phyloP scores from a whole-genome alignment of 1,140 invertebrate genomes.

The Subanguina moxae region DNA sequence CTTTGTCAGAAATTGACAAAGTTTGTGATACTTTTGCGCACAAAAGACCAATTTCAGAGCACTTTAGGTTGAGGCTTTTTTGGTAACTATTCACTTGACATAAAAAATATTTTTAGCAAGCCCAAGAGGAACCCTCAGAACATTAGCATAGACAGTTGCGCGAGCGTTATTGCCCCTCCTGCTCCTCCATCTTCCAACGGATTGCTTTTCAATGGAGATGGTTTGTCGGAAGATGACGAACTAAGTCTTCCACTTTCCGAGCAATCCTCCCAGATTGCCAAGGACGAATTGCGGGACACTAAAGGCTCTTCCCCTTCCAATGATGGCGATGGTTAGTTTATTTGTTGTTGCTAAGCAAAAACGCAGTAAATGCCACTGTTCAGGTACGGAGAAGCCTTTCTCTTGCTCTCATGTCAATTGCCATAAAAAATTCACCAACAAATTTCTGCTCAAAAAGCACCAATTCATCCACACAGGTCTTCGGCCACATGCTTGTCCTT shows the following conservation, averaged over 20 bases:
- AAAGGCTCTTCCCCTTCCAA: neutral
- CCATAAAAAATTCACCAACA: conserved; percentile 56
- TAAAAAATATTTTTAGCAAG: no score
- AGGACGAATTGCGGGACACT: neutral
- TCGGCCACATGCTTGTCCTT: conserved; percentile 54
- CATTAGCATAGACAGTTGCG: no score
- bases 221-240: neutral
- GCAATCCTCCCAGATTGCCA: neutral
- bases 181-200: no score
- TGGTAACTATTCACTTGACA: no score
- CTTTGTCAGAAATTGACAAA: no score
- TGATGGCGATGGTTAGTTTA: neutral
- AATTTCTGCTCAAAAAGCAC: conserved; percentile 58
- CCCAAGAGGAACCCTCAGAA: no score
- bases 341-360: no score
- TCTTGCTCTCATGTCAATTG: conserved; percentile 49
- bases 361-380: no score
- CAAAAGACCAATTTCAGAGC: no score
- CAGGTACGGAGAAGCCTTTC: conserved; percentile 47
- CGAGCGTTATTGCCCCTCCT: no score
- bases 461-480: conserved; percentile 58
- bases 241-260: neutral
- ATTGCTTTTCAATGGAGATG: neutral
- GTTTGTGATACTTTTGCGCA: no score
- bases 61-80: no score